Evolutionary conservation across 2,797 vertebrate genomes (phyloP).

Genomic region (Clarias fuscus): DNA sequence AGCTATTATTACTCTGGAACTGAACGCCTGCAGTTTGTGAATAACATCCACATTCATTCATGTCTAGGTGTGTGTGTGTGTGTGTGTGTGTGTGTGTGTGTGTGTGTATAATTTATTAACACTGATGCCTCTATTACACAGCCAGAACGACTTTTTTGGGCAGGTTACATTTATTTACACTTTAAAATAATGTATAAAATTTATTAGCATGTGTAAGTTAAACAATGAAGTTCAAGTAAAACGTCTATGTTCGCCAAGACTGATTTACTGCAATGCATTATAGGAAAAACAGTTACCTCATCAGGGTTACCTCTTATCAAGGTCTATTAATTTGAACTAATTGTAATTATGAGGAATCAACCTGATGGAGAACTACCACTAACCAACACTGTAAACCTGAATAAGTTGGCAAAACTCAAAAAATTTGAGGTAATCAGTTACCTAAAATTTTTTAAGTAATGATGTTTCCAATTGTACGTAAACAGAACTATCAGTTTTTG

Average conservation of each 20-base stretch:
- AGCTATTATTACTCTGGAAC: constrained; percentile 23
- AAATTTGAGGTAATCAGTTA: no score
- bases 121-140: neutral
- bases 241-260: neutral
- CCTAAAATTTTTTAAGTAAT: no score
- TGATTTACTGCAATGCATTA: neutral
- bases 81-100: constrained; percentile 10
- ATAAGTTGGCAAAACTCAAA: no score
- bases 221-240: neutral
- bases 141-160: neutral
- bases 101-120: neutral
- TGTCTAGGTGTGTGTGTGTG: neutral
- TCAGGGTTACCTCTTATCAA: neutral
- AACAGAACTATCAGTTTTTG: no score
- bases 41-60: neutral
- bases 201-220: neutral
- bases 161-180: constrained; percentile 4
- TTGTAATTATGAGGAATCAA: neutral
- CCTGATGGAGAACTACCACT: no score
- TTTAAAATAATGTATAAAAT: neutral
- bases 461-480: no score
- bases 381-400: no score
- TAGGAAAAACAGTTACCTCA: neutral
- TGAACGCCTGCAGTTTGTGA: constrained; percentile 3
- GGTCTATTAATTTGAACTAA: no score